Base-by-base conservation (phyloP, 2,113 vertebrate genomes). In the Erythrocercus mccallii region DNA sequence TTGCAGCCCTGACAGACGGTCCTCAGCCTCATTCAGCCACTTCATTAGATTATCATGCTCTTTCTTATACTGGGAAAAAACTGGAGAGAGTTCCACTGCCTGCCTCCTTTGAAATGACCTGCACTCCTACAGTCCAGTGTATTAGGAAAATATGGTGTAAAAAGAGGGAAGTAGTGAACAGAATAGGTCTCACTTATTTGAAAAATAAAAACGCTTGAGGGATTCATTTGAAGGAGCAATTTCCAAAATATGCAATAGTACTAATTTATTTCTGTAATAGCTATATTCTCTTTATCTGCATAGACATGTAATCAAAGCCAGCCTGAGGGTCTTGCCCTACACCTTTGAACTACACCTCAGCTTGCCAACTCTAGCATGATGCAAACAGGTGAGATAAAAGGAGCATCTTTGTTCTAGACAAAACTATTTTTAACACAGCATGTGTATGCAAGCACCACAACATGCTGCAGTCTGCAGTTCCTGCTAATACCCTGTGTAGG, bases 11-110 rank as follows among this genome's bases (percentile, higher is more conserved):
- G 97, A 95, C 40, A 97, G 69, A 60, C 8, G 66, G 23, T 56
- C 69, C 65, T 97, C 95, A 65, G 95, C 96, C 60, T 98, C 98
- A 90, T 98, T 98, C 90, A 97, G 95, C 96, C 98, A 98, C 33
- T 92, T 96, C 69, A 97, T 86, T 65, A 95, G 97, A 94, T 30
- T 95, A 80, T 95, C 91, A 51, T 97, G 92, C 31, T 97, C 96
- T 60, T 92, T 94, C 66, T 96, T 96, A 91, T 91, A 95, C 47
- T 95, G 95, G 42, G 92, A 95, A 17, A 97, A 97, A 9, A 97
- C 96, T 56, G 96, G 90, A 50, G 95, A 89, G 17, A 94, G 68
- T 30, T 97, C 97, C 4, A 95, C 81, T 40, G 44, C 71, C 53
- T 96, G 94, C 37, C 84, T 97, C 62, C 94, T 92, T 91, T 97